phyloP scores from a whole-genome alignment of 53 echinoderm and acorn worm genomes.

The Astropecten irregularis region DNA sequence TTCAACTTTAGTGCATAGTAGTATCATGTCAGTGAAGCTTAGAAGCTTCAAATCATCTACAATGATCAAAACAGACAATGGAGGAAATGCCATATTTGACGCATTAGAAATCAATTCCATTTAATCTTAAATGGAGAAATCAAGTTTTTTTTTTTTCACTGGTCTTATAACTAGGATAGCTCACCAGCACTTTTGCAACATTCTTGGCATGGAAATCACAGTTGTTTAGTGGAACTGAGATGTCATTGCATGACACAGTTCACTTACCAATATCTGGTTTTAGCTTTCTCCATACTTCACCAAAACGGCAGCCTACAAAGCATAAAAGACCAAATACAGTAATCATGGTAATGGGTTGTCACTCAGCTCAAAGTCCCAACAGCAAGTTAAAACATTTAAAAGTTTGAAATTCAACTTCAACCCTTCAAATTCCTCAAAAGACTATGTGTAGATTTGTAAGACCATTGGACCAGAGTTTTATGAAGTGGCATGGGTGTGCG shows the following conservation, averaged over 20 bases:
- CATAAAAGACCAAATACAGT: background rate
- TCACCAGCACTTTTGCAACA: background rate
- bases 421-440: too few relatives aligned
- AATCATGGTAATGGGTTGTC: too few relatives aligned
- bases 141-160: background rate
- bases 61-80: background rate
- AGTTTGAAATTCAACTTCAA: too few relatives aligned
- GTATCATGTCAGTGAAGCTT: constrained; percentile 74
- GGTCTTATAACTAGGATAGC: background rate
- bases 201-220: background rate
- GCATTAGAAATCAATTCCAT: too few relatives aligned
- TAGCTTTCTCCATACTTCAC: constrained; percentile 79
- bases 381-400: too few relatives aligned
- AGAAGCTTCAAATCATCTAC: constrained; percentile 66
- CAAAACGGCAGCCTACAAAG: constrained; percentile 75
- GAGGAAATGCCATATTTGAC: too few relatives aligned
- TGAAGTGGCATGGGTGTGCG: too few relatives aligned
- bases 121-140: too few relatives aligned
- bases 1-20: constrained; percentile 82
- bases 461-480: too few relatives aligned
- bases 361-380: too few relatives aligned
- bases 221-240: too few relatives aligned
- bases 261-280: constrained; percentile 74
- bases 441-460: too few relatives aligned
- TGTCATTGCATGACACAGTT: background rate